Percentiles rank a stretch among this genome's conserved stretches.
Evolutionary conservation across 2,797 vertebrate species (phyloP).

Genomic region (Anomalospiza imberbis): DNA sequence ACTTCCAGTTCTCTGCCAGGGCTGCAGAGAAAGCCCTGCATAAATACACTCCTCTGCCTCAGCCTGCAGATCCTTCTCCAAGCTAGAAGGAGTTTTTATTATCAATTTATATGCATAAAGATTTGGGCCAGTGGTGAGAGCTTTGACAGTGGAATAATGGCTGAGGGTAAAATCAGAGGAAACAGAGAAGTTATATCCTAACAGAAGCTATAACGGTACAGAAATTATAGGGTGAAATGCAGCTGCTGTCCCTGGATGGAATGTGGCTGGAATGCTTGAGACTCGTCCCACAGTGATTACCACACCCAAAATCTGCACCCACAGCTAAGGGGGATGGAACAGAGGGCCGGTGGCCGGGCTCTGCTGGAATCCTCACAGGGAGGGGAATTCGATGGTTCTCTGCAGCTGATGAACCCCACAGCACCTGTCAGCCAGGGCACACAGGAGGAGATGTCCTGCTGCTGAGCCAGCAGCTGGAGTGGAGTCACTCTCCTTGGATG

Average conservation of each 20-base stretch:
- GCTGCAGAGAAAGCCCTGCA: neutral
- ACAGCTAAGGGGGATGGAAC: neutral
- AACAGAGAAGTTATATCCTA: neutral
- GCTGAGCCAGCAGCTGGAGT: neutral
- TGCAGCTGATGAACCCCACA: neutral
- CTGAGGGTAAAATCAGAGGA: neutral
- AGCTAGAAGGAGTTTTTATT: neutral
- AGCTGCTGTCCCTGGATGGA: neutral
- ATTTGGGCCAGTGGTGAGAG: neutral
- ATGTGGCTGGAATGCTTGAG: neutral
- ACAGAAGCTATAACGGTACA: neutral
- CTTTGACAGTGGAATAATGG: neutral
- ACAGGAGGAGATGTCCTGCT: neutral
- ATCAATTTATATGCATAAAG: neutral
- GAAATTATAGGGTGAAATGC: neutral
- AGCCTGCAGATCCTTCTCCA: neutral
- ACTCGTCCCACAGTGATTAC: too few relatives aligned
- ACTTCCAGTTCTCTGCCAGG: neutral
- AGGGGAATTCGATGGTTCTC: neutral
- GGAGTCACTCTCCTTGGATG: neutral
- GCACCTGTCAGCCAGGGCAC: neutral
- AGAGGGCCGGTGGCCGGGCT: too few relatives aligned
- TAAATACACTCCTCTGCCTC: neutral
- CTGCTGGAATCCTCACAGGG: neutral
- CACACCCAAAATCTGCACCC: too few relatives aligned